These are phyloP conservation scores for Noctua pronuba DNA, from an alignment of 2,888 invertebrate genomes.

Conservation along the genomic window DNA sequence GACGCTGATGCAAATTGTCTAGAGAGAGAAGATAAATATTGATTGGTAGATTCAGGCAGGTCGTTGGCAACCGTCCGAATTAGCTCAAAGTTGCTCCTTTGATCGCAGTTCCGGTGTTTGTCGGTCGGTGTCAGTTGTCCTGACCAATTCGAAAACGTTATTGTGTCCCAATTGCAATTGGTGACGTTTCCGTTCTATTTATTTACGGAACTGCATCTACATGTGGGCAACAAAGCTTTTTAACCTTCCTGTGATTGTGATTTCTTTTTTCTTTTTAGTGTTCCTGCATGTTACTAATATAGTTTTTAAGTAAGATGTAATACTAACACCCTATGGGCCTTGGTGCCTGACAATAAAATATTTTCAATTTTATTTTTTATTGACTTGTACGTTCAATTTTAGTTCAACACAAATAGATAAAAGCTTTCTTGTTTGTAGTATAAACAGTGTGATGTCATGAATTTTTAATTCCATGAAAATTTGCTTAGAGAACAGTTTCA, in stretches of 20 bases:
- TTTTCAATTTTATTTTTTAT: too few relatives aligned
- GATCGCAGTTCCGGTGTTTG: slow-evolving; percentile 69
- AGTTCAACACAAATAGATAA: neutral
- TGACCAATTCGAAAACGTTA: slow-evolving; percentile 66
- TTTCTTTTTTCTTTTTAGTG: too few relatives aligned
- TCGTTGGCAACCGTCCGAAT: slow-evolving; percentile 80
- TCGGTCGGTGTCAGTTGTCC: slow-evolving; percentile 59
- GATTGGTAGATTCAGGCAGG: slow-evolving; percentile 73
- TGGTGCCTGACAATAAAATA: too few relatives aligned
- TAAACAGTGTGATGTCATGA: slow-evolving; percentile 1
- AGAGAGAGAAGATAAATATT: slow-evolving; percentile 79
- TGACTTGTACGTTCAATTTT: slow-evolving; percentile 12
- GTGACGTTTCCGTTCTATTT: slow-evolving; percentile 56
- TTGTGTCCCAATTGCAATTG: slow-evolving; percentile 59
- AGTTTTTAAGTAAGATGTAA: too few relatives aligned
- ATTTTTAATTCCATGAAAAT: slow-evolving; percentile 36
- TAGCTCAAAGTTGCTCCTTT: slow-evolving; percentile 84
- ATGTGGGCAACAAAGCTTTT: too few relatives aligned
- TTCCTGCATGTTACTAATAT: too few relatives aligned
- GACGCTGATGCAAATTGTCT: slow-evolving; percentile 59
- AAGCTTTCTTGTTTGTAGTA: slow-evolving; percentile 5
- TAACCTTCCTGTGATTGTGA: too few relatives aligned
- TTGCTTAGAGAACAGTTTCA: slow-evolving; percentile 30
- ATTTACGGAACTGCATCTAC: slow-evolving; percentile 26
- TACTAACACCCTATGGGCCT: too few relatives aligned